Evolutionary conservation across 2,888 invertebrate species (phyloP).

Genomic region (Heliconius hortense): DNA sequence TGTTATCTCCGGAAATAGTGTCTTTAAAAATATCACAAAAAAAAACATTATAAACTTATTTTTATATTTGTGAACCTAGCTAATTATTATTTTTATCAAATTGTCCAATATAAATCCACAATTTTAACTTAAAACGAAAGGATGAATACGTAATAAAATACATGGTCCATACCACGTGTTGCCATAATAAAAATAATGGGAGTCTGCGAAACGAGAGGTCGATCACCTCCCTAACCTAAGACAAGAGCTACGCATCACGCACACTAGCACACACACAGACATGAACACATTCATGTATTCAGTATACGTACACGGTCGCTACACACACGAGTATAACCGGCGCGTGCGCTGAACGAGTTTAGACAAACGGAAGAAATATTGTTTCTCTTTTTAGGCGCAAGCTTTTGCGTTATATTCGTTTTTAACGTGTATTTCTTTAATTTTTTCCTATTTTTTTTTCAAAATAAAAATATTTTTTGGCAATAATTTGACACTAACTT

Average conservation of each 20-base stretch:
- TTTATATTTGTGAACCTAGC: neutral
- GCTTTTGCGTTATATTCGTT: slow-evolving; percentile 54
- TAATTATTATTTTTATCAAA: neutral
- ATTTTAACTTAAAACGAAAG: slow-evolving; percentile 48
- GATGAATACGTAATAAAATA: slow-evolving; percentile 72
- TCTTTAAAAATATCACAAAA: neutral
- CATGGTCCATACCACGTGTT: slow-evolving; percentile 68
- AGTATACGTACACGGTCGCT: slow-evolving; percentile 50
- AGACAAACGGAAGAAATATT: slow-evolving; percentile 81
- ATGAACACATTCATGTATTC: slow-evolving; percentile 57
- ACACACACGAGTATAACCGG: slow-evolving; percentile 61
- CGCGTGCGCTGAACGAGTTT: slow-evolving; percentile 79
- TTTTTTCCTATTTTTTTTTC: neutral
- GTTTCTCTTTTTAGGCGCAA: slow-evolving; percentile 75
- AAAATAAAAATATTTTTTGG: neutral
- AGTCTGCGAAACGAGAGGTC: slow-evolving; percentile 76
- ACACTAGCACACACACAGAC: slow-evolving; percentile 57
- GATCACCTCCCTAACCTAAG: slow-evolving; percentile 82
- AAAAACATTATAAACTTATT: neutral
- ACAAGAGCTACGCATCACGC: slow-evolving; percentile 76
- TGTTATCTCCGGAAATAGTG: neutral
- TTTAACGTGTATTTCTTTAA: neutral
- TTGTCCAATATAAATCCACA: neutral
- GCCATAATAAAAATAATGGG: slow-evolving; percentile 80
- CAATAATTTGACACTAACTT: neutral